These are phyloP conservation scores for Phylloscopus trochilus DNA, from an alignment of 2,113 vertebrate species.

Conservation along the genomic window DNA sequence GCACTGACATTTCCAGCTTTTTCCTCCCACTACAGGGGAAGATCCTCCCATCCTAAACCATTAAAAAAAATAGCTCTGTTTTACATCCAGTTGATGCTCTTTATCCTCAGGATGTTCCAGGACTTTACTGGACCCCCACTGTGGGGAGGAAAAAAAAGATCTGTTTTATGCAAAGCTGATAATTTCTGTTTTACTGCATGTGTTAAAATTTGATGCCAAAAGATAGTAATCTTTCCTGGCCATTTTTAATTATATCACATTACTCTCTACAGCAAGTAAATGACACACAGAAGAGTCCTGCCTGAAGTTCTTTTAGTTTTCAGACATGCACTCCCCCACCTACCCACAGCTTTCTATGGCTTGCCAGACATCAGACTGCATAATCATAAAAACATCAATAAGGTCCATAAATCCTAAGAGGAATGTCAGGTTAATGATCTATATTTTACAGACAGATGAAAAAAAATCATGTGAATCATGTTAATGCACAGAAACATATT, in stretches of 20 bases:
- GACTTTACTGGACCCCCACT: conserved; percentile 20
- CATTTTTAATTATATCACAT: conserved; percentile 57
- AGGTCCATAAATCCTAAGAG: neutral
- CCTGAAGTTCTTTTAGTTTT: conserved; percentile 31
- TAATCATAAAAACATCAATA: neutral
- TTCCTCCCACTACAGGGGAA: conserved; percentile 1
- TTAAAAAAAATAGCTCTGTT: conserved; percentile 39
- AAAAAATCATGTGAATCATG: neutral
- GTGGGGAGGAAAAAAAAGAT: neutral
- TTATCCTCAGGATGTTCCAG: neutral
- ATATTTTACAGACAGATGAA: neutral
- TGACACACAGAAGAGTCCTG: neutral
- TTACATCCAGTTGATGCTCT: conserved; percentile 19
- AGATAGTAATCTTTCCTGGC: conserved; percentile 61
- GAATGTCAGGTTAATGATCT: neutral
- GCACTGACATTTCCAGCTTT: neutral
- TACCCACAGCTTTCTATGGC: neutral
- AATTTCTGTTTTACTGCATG: conserved; percentile 54
- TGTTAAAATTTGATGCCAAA: conserved; percentile 63
- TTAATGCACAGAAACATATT: neutral
- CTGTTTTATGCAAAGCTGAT: conserved; percentile 9
- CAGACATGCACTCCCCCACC: neutral
- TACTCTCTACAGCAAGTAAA: conserved; percentile 9
- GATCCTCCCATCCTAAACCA: neutral
- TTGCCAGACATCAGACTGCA: neutral